Conservation (phyloP, 92 coral and sea anemone species). For the Blastomussa wellsi region DNA sequence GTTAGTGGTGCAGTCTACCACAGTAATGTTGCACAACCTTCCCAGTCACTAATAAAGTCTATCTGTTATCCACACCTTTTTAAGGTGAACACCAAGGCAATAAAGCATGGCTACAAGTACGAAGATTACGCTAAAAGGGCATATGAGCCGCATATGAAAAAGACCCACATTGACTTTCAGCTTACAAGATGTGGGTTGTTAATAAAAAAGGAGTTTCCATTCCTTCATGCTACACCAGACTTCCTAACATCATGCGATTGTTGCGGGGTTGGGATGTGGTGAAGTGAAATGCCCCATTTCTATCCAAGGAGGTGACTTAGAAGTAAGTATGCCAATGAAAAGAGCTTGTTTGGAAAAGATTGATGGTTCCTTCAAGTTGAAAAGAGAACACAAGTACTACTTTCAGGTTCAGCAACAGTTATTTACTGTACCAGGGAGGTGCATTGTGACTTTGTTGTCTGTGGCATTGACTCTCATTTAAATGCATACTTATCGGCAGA, state of each 20-base stretch:
- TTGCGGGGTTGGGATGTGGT: conserved; percentile 45
- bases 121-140: conserved; percentile 21
- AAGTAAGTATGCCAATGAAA: conserved; percentile 30
- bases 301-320: conserved; percentile 45
- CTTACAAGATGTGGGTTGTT: conserved; percentile 33
- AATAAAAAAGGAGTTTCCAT: conserved; percentile 26
- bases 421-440: neutral
- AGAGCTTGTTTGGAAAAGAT: conserved; percentile 42
- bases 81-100: conserved; percentile 36
- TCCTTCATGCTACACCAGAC: conserved; percentile 50
- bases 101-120: conserved; percentile 36
- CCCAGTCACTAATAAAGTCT: conserved; percentile 36
- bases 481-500: conserved; percentile 30
- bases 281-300: too few species aligned
- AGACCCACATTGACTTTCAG: conserved; percentile 18
- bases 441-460: conserved; percentile 47
- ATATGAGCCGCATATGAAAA: conserved; percentile 13
- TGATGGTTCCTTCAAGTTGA: conserved; percentile 29
- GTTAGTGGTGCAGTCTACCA: conserved; percentile 43
- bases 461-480: conserved; percentile 28
- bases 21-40: conserved; percentile 44
- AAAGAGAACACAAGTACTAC: conserved; percentile 46
- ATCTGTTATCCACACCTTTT: conserved; percentile 52
- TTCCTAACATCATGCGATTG: conserved; percentile 49
- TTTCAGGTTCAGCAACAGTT: conserved; percentile 59